These are phyloP conservation scores for Cerceris rybyensis DNA, from an alignment of 2,888 invertebrate species.

Conservation along the genomic window DNA sequence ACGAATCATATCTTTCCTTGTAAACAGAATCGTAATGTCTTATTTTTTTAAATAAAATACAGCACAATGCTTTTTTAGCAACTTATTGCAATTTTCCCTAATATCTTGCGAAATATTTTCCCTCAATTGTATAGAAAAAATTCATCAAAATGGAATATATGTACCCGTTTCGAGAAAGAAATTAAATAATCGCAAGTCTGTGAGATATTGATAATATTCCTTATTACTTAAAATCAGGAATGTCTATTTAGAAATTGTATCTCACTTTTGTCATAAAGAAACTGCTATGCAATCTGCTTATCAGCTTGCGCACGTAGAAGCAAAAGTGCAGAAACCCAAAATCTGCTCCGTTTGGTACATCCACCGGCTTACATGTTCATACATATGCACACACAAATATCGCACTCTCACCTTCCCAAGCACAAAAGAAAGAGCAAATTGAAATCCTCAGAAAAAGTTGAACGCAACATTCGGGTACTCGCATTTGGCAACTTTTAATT, in stretches of 20 bases:
- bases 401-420: background rate
- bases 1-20: too few species aligned
- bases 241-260: too few species aligned
- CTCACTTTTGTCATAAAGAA: too few species aligned
- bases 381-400: conserved; percentile 12
- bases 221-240: too few species aligned
- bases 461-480: background rate
- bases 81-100: too few species aligned
- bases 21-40: too few species aligned
- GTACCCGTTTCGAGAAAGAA: background rate
- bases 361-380: background rate
- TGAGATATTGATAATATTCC: too few species aligned
- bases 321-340: background rate
- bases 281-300: background rate
- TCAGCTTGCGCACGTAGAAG: background rate
- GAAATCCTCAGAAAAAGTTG: background rate
- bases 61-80: too few species aligned
- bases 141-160: background rate
- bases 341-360: conserved; percentile 37
- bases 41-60: too few species aligned
- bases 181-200: background rate
- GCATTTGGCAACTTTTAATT: too few species aligned
- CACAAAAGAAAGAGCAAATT: background rate
- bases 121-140: too few species aligned
- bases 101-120: too few species aligned